Base-by-base conservation (phyloP, 2,888 invertebrate species). In the Spisula solida region DNA sequence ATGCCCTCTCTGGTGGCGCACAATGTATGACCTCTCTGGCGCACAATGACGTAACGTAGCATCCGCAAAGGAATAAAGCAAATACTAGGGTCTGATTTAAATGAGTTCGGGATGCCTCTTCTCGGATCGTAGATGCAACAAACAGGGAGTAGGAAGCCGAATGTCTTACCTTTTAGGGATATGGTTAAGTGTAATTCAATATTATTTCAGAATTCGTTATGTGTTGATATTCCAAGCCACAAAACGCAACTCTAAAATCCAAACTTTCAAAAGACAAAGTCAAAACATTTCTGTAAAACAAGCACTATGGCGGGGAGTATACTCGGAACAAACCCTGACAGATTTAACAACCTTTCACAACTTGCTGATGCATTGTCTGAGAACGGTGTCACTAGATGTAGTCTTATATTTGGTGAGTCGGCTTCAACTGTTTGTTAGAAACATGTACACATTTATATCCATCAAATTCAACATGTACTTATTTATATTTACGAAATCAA, bases 371-470 rank as follows among this genome's bases (percentile, higher is more conserved):
- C 85, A 10, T 48, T 88, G 31, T 47, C 20, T 29, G 56, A 85
- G 12, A 48, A 6, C 20, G 88, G 88, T 0, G 75, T 88, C 29
- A 80, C 34, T 60, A 29, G 78, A 75, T 88, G 88, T 41, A 47
- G 88, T 55, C 88, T 88, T 1, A 88, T 88, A 75, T 88, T 88
- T 79, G 88, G 88, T 88, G 48, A 81, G 88, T 81, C 31, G 25
- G 51, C 16, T 78, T 66, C 60, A 66, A 8, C 25, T 66, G 41
- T 41, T 41, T 41, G 2, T 41, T 8, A 41, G 8, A 41, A 5
- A 41, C 41, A 41, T 41, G 41, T 41, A 41, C 41, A 41, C 41
- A 41, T 41, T 41, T 41, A 41, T 8, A 5, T 2, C 41, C 8
- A 41, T 41, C 41, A 2, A 2, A 5, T 5, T 41, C 41, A 41